Percentiles rank a stretch among this genome's conserved stretches.
These are phyloP conservation scores for Neotoxoptera formosana DNA, from an alignment of 1,140 invertebrate species.

Conservation along the genomic window DNA sequence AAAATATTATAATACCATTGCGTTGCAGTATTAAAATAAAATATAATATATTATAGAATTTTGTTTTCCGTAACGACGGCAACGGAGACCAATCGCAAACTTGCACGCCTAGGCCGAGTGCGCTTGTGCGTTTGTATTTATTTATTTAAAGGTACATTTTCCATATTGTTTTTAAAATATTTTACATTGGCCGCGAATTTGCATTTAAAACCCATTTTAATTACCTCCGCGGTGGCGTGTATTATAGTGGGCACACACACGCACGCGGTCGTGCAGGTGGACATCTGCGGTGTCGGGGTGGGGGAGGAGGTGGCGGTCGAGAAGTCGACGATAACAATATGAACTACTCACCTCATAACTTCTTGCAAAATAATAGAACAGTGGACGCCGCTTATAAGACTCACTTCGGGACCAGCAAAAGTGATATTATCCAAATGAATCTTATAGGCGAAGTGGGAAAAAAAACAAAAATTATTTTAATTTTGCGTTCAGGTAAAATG, in stretches of 20 bases:
- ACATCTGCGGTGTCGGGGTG: background rate
- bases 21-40: too few relatives aligned
- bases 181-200: background rate
- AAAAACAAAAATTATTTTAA: too few relatives aligned
- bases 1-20: too few relatives aligned
- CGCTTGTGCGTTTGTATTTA: too few relatives aligned
- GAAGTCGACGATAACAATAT: background rate
- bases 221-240: background rate
- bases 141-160: background rate
- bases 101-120: background rate
- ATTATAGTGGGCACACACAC: background rate
- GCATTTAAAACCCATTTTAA: background rate
- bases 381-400: too few relatives aligned
- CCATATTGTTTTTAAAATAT: background rate
- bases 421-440: too few relatives aligned
- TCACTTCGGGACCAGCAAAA: too few relatives aligned
- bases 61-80: background rate
- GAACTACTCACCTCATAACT: too few relatives aligned
- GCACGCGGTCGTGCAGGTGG: background rate
- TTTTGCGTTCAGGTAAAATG: too few relatives aligned
- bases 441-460: too few relatives aligned
- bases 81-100: slow-evolving; percentile 1
- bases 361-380: too few relatives aligned
- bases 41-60: background rate
- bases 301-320: background rate